Evolutionary conservation across 2,888 invertebrate genomes (phyloP).

Genomic region (Hecatera dysodea): DNA sequence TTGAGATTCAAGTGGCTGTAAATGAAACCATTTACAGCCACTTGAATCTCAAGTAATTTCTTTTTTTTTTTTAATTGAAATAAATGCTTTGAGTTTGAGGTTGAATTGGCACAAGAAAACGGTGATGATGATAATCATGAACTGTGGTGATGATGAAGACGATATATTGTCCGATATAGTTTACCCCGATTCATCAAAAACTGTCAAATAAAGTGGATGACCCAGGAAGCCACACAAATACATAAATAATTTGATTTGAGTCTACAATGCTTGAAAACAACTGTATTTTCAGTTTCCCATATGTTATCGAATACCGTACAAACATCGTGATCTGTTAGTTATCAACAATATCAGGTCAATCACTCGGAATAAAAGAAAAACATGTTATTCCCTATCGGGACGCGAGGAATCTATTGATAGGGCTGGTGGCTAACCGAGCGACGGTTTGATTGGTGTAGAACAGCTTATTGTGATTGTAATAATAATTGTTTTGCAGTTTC

Average conservation of each 20-base stretch:
- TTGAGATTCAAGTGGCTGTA: too few species aligned
- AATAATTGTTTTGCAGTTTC: neutral
- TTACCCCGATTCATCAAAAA: too few species aligned
- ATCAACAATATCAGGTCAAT: constrained; percentile 61
- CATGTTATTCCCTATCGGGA: constrained; percentile 54
- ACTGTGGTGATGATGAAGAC: too few species aligned
- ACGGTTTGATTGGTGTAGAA: neutral
- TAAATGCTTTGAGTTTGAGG: too few species aligned
- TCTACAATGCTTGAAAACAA: neutral
- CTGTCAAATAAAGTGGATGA: neutral
- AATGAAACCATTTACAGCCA: too few species aligned
- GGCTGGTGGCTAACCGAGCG: constrained; percentile 34
- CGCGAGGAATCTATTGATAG: constrained; percentile 40
- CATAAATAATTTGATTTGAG: neutral
- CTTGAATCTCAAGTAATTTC: too few species aligned
- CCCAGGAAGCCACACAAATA: neutral
- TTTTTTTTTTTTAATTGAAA: too few species aligned
- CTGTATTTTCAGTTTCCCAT: neutral
- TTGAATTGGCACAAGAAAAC: too few species aligned
- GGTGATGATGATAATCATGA: too few species aligned
- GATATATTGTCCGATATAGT: too few species aligned
- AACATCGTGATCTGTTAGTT: constrained; percentile 34
- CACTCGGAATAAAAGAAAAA: constrained; percentile 56
- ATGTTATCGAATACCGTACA: neutral
- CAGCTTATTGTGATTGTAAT: neutral